These are phyloP conservation scores for Guaruba guarouba DNA, from an alignment of 2,113 vertebrate species.

Conservation along the genomic window DNA sequence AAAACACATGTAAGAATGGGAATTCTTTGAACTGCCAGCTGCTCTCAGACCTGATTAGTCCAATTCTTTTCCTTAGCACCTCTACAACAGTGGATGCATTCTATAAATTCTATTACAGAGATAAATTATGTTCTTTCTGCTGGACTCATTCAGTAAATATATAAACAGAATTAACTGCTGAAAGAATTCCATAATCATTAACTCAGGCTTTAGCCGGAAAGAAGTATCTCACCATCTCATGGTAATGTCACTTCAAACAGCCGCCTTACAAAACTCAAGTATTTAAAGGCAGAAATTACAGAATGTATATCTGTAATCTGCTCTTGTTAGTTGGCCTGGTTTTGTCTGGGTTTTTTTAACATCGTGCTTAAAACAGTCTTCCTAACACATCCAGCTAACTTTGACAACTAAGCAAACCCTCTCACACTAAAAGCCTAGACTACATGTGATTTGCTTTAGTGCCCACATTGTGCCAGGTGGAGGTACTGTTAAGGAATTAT, in stretches of 20 bases:
- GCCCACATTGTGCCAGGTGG: not conserved
- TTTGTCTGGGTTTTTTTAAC: not conserved
- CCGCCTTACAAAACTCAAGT: fast-evolving
- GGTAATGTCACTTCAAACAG: not conserved
- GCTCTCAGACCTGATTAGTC: not conserved
- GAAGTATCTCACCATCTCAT: not conserved
- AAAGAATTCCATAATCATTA: not conserved
- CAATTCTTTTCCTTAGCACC: not conserved
- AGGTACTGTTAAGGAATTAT: not conserved
- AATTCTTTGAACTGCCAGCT: not conserved
- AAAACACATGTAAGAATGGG: not conserved
- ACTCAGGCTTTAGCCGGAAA: not conserved
- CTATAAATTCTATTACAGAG: not conserved
- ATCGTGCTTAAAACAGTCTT: not conserved
- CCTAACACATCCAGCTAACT: not conserved
- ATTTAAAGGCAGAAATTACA: not conserved
- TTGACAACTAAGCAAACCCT: not conserved
- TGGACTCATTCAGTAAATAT: not conserved
- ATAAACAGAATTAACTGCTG: not conserved
- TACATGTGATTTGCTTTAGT: not conserved
- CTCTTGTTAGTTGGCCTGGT: not conserved
- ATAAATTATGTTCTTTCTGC: not conserved
- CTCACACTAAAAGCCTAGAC: not conserved
- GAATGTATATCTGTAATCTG: not conserved
- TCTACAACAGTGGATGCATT: not conserved